These are phyloP conservation scores for Petrocephalus zakoni DNA, from an alignment of 2,113 vertebrate genomes.

Conservation along the genomic window DNA sequence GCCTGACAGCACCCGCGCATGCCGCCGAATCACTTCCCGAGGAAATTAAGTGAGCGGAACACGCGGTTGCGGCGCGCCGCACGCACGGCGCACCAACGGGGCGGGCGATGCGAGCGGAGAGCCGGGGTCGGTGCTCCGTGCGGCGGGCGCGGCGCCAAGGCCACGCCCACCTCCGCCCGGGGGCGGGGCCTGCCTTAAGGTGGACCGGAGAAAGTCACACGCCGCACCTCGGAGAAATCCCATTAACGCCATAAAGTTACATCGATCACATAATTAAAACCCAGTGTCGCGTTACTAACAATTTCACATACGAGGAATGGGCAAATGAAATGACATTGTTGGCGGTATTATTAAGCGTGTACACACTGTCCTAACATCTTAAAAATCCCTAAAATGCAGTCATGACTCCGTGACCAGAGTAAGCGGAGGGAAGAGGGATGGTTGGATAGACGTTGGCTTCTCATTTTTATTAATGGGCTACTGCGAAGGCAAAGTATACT, in stretches of 20 bases:
- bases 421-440: not conserved
- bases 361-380: not conserved
- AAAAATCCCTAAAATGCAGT: not conserved
- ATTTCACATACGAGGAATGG: not conserved
- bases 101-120: not conserved
- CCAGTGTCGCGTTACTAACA: not conserved
- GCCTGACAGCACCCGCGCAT: not conserved
- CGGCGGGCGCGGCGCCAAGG: constrained; percentile 21
- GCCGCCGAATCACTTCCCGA: not conserved
- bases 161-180: constrained; percentile 2
- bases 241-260: not conserved
- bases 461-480: not conserved
- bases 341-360: not conserved
- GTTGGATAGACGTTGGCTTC: not conserved
- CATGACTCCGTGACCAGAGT: not conserved
- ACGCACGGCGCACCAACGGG: not conserved
- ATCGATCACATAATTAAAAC: not conserved
- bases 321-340: not conserved
- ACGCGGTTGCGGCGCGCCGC: not conserved
- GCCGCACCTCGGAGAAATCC: not conserved
- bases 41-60: not conserved
- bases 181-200: constrained; percentile 27
- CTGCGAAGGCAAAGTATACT: not conserved
- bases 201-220: constrained; percentile 7
- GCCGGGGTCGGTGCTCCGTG: constrained; percentile 15